A percentile compares a stretch with the other conserved stretches of the same genome.
phyloP scores from a whole-genome alignment of 2,797 vertebrate genomes.

The Distichodus sexfasciatus region DNA sequence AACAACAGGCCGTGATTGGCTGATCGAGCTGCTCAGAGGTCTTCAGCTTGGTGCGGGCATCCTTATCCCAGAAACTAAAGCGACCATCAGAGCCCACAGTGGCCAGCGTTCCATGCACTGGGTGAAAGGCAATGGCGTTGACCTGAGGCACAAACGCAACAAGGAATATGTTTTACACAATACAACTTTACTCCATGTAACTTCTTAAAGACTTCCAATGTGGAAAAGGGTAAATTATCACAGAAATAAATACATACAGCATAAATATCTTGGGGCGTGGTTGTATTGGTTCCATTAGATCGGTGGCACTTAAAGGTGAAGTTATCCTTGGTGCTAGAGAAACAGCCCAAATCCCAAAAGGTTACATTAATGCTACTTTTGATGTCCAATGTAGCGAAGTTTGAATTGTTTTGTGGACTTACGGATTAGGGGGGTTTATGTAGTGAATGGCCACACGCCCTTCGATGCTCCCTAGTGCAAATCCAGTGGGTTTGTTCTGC shows the following conservation, averaged over 20 bases:
- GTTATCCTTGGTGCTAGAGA: conserved; percentile 92
- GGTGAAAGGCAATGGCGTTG: conserved; percentile 96
- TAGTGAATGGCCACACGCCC: conserved; percentile 98
- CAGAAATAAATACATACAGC: conserved; percentile 78
- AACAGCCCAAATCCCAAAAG: conserved; percentile 5
- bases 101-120: conserved; percentile 92
- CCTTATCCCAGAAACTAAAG: conserved; percentile 99
- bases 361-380: no score
- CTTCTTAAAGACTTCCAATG: not conserved
- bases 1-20: conserved; percentile 93
- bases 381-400: not conserved
- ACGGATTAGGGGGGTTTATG: conserved; percentile 98
- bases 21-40: conserved; percentile 96
- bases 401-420: conserved; percentile 61
- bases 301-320: conserved; percentile 99
- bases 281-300: conserved; percentile 97
- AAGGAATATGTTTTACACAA: no score
- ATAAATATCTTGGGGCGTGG: conserved; percentile 98
- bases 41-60: conserved; percentile 97
- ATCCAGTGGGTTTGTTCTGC: conserved; percentile 97
- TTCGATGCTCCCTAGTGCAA: conserved; percentile 97
- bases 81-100: conserved; percentile 96
- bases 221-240: no score
- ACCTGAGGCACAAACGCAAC: conserved; percentile 74
- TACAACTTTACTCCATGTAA: not conserved